Evolutionary conservation across 2,797 vertebrate genomes (phyloP), one percentile per base, ranked within the genome.

Genomic region (Cynodonichthys magdalenae): DNA sequence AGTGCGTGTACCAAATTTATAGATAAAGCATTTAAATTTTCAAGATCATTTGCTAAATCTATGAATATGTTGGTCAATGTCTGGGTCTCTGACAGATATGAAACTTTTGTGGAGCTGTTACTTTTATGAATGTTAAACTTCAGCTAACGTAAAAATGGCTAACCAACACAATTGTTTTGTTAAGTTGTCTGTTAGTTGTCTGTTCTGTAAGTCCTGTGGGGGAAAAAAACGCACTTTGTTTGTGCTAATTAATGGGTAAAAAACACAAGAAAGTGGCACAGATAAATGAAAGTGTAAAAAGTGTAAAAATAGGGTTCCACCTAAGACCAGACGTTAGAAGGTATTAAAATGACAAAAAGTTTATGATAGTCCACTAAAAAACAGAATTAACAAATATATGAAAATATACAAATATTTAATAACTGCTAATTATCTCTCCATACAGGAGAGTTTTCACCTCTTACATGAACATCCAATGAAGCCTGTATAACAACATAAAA

Each of bases 11-110:
- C 81, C 74, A 66, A 61, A 69, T 62, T 69, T 60, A 75, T 18
- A 88, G 84, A 89, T 85, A 85, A 34, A 87, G 87, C 81, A 85
- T 60, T 57, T 51, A 77, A 62, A 81, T 46, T 18, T 31, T 72
- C 41, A 76, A 46, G 20, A 66, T 52, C 69, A 69, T 79, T 81
- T 74, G 77, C 71, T 59, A 45, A 71, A 77, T 55, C 52, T 53
- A 71, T 79, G 41, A 52, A 41, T 29, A 60, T 75, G 61, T 74
- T 66, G 69, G 63, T 42, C 0, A 10, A 60, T 1, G 17, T 54
- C 46, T 44, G 47, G 47, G 49, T 20, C 39, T 45, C 15, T 11
- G 51, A 41, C 28, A 19, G 41, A 18, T 1, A 15, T 2, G 19
- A 17, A 24, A 50, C 15, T 46, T 60, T 2, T 54, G 17, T 14